These are phyloP conservation scores for Gambusia yucatana DNA, from an alignment of 2,797 vertebrate species.

Conservation along the genomic window DNA sequence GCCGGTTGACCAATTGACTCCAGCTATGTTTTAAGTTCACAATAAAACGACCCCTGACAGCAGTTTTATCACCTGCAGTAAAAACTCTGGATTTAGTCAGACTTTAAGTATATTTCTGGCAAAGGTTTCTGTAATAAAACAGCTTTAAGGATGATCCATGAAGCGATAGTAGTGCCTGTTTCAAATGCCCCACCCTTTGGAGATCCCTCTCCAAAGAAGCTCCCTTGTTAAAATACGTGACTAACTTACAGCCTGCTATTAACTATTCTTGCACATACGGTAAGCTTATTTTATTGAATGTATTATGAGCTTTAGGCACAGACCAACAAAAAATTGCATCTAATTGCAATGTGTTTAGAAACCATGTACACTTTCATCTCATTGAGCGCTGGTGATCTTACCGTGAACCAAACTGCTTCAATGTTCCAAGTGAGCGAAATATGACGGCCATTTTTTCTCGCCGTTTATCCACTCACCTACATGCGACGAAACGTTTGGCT, in stretches of 20 bases:
- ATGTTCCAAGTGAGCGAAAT: too few relatives aligned
- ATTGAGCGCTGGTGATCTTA: too few relatives aligned
- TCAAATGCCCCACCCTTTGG: neutral
- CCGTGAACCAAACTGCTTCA: too few relatives aligned
- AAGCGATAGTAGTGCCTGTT: neutral
- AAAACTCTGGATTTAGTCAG: neutral
- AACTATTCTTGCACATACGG: neutral
- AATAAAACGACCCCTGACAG: neutral
- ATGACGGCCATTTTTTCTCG: too few relatives aligned
- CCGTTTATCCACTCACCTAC: too few relatives aligned
- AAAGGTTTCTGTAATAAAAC: slow-evolving; percentile 1
- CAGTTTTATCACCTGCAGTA: neutral
- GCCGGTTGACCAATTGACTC: neutral
- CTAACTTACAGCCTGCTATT: neutral
- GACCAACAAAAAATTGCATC: neutral
- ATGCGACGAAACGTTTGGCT: too few relatives aligned
- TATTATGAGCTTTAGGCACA: neutral
- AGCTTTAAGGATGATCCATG: neutral
- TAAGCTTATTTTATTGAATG: neutral
- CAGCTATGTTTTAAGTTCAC: neutral
- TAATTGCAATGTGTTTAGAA: neutral
- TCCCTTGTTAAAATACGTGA: neutral
- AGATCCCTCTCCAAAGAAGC: neutral
- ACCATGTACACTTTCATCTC: neutral
- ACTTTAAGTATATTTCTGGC: neutral